A percentile compares a stretch with the other conserved stretches of the same genome.
phyloP scores from a whole-genome alignment of 2,888 invertebrate genomes.

The Orchestes rusci region DNA sequence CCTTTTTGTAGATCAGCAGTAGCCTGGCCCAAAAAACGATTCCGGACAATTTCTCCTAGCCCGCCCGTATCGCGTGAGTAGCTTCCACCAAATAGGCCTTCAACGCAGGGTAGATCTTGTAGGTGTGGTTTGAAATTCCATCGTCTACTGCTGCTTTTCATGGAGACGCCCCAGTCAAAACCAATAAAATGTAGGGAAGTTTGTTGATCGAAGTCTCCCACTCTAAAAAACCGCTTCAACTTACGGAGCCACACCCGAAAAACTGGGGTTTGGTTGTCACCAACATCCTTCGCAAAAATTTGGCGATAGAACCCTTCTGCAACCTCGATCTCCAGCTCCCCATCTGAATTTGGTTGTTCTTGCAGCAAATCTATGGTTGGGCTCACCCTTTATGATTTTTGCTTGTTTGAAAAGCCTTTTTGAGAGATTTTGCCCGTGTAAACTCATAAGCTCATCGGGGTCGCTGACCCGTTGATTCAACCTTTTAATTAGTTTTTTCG shows the following conservation, averaged over 20 bases:
- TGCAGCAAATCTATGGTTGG: constrained; percentile 4
- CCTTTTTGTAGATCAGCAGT: too few species aligned
- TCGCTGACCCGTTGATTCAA: too few species aligned
- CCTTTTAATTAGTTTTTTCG: too few species aligned
- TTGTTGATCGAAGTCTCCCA: background rate
- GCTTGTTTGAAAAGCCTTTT: background rate
- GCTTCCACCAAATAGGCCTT: background rate
- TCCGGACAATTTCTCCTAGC: background rate
- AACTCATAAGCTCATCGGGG: too few species aligned
- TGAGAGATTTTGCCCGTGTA: background rate
- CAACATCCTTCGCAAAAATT: background rate
- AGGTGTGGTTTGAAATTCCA: background rate
- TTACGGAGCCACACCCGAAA: background rate
- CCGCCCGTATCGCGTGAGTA: background rate
- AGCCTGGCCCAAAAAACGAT: constrained; percentile 25
- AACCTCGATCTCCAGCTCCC: too few species aligned
- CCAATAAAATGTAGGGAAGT: background rate
- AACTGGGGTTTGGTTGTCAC: background rate
- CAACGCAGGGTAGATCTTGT: background rate
- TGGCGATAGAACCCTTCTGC: too few species aligned
- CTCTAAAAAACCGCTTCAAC: background rate
- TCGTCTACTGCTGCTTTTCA: constrained; percentile 2
- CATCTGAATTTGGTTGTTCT: background rate
- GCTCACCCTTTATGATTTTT: too few species aligned
- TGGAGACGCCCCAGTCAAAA: background rate